Conservation (phyloP, 2,113 vertebrate genomes). For the Chelonoidis abingdonii region DNA sequence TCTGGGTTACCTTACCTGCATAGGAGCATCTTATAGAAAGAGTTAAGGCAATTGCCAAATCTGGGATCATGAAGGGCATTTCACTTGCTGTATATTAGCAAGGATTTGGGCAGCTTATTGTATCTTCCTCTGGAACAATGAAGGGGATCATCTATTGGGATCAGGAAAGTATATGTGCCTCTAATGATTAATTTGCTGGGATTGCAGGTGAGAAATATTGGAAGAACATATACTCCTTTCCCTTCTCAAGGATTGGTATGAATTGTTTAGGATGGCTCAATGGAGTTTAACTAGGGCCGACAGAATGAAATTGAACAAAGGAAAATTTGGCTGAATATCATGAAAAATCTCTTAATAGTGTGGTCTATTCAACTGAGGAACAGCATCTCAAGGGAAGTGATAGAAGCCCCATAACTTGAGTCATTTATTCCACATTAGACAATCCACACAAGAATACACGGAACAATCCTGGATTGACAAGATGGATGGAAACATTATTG, state of each 20-base stretch:
- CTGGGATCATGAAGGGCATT: background rate
- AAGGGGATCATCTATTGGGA: background rate
- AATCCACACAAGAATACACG: background rate
- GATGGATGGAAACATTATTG: rapidly evolving
- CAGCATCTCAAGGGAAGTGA: background rate
- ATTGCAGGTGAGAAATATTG: background rate
- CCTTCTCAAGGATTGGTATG: background rate
- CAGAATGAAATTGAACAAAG: background rate
- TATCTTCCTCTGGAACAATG: background rate
- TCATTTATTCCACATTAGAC: background rate
- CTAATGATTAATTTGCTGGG: background rate
- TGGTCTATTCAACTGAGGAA: background rate
- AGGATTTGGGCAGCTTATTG: background rate
- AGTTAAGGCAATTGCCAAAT: background rate
- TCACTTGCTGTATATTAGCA: background rate
- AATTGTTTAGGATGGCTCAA: background rate
- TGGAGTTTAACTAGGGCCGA: background rate
- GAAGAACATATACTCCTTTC: background rate
- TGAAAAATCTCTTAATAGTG: rapidly evolving
- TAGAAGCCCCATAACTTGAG: background rate
- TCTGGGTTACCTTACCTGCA: background rate
- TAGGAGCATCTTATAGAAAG: background rate
- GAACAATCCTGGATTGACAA: background rate
- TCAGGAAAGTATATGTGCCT: background rate
- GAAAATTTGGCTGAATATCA: background rate